A percentile compares a stretch with the other conserved stretches of the same genome.
These are phyloP conservation scores for Patella caerulea DNA, from an alignment of 2,888 invertebrate genomes.

Conservation along the genomic window DNA sequence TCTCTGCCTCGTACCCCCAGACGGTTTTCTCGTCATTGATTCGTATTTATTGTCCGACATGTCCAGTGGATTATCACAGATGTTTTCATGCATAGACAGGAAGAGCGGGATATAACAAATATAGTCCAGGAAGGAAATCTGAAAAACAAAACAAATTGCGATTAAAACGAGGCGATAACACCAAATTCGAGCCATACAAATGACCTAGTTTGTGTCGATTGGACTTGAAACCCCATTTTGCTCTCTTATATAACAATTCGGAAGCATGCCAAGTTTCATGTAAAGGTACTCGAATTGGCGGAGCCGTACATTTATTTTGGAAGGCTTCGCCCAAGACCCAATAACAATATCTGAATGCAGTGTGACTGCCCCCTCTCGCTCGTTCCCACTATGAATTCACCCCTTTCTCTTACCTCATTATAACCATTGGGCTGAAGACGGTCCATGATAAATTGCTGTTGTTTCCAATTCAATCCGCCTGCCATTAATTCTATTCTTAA, in stretches of 20 bases:
- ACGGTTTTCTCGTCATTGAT: slow-evolving; percentile 47
- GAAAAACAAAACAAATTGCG: slow-evolving; percentile 24
- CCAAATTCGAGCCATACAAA: no score
- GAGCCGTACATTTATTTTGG: no score
- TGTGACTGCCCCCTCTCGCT: no score
- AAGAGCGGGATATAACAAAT: slow-evolving; percentile 70
- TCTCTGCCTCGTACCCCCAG: slow-evolving; percentile 58
- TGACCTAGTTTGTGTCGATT: no score
- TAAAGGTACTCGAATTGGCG: no score
- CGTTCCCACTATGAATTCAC: no score
- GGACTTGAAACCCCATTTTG: no score
- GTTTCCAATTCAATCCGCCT: slow-evolving; percentile 70
- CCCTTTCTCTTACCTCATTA: slow-evolving; percentile 57
- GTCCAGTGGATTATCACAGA: slow-evolving; percentile 68
- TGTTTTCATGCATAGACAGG: slow-evolving; percentile 71
- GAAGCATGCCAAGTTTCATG: no score
- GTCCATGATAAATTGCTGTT: slow-evolving; percentile 69
- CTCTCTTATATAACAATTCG: no score
- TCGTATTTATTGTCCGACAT: slow-evolving; percentile 67
- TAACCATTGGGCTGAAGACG: slow-evolving; percentile 64
- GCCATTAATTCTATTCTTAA: slow-evolving; percentile 69
- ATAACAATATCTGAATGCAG: no score
- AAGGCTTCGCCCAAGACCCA: no score
- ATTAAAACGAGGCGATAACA: no score
- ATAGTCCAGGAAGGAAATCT: slow-evolving; percentile 71